Base-by-base conservation (phyloP, 92 coral and sea anemone species). In the Meandrina meandrites region DNA sequence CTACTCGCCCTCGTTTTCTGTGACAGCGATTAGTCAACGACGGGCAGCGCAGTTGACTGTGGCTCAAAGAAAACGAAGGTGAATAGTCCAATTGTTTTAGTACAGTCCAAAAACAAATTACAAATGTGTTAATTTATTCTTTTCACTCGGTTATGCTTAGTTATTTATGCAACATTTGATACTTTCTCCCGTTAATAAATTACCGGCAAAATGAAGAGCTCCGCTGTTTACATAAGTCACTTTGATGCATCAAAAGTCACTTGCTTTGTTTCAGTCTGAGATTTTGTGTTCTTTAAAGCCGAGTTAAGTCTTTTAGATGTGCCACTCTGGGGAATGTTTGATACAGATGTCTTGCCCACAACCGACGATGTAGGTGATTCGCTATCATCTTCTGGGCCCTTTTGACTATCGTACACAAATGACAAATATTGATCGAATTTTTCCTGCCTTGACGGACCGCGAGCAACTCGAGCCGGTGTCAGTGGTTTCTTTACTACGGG, bases 321-420 rank as follows among this genome's bases (percentile, higher is more conserved):
- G 31, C 64, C n/a, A 24, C 56, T 53, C 34, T n/a, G 18, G 22
- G 16, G 73, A 83, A 83, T 15, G 12, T 21, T 40, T 40, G 45
- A 40, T 40, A 40, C 45, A n/a, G n/a, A 17, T 21, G 72, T 35
- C 73, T 54, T 74, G 3, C 35, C 50, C 21, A 28, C 78, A 53
- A 37, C 22, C 18, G 87, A 27, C 11, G 72, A 68, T 53, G 69
- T 68, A 51, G 45, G 69, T 4, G 81, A 17, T 17, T 32, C 81
- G 24, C 2, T 3, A 48, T 72, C 32, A 22, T 36, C 68, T 12
- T 76, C 82, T 1, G 66, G 83, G 9, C 66, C 93, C 66, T 89
- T 93, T 50, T 91, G 93, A 27, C 92, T 88, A 10, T 90, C 94
- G 64, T 95, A 95, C 60, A 87, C 94, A 87, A 95, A 95, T 60